A percentile compares a stretch with the other conserved stretches of the same genome.
Evolutionary conservation across 1,140 invertebrate species (phyloP).

Genomic region (Philopotamus ludificatus): DNA sequence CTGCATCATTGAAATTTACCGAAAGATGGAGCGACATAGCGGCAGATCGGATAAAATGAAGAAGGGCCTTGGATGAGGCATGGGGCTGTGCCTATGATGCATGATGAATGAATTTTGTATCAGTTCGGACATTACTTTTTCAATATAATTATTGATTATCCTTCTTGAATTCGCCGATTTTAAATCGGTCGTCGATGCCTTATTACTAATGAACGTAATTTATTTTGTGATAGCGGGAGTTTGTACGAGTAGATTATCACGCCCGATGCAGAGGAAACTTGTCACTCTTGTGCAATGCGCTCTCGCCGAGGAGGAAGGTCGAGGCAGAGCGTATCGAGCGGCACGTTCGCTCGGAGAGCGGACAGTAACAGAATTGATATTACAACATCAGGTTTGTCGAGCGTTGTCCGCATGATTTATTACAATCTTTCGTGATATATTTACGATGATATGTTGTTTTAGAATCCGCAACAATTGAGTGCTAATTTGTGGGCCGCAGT

Average conservation of each 20-base stretch:
- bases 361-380: slow-evolving; percentile 90
- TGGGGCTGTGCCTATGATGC: too few relatives aligned
- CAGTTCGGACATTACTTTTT: too few relatives aligned
- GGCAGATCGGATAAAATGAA: too few relatives aligned
- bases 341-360: slow-evolving; percentile 91
- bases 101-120: too few relatives aligned
- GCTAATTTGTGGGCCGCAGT: slow-evolving; percentile 97
- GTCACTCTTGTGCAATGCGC: slow-evolving; percentile 92
- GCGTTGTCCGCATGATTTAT: neutral
- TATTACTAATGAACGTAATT: too few relatives aligned
- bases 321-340: slow-evolving; percentile 77
- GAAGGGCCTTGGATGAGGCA: too few relatives aligned
- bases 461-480: slow-evolving; percentile 89
- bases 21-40: too few relatives aligned
- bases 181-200: too few relatives aligned
- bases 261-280: slow-evolving; percentile 94
- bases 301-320: slow-evolving; percentile 83
- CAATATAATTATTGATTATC: too few relatives aligned
- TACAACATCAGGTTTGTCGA: slow-evolving; percentile 70
- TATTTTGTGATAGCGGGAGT: slow-evolving; percentile 11
- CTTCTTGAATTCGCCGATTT: too few relatives aligned
- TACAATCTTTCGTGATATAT: neutral
- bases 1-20: too few relatives aligned
- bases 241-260: slow-evolving; percentile 65
- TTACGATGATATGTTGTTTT: slow-evolving; percentile 42